Base-by-base conservation (phyloP, 2,113 vertebrate species). In the Sinosuthora webbiana region DNA sequence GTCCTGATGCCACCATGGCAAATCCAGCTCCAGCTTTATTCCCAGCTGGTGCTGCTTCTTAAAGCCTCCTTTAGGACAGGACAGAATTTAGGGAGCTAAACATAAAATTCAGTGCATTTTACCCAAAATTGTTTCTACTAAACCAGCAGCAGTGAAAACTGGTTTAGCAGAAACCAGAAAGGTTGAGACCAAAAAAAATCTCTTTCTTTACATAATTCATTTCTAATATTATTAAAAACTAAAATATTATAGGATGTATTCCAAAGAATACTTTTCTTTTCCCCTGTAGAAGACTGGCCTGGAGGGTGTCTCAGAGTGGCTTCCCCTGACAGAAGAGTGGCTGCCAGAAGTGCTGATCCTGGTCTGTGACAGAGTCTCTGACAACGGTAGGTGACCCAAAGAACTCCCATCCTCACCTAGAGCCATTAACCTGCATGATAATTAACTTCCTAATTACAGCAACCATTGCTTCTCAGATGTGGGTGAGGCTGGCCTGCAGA, bases 311-410 rank as follows among this genome's bases (percentile, higher is more conserved):
- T 98, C 98, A 1, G 90, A 98, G 8, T 99, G 99, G 99, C 98
- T 99, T 57, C 97, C 99, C 7, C 97, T 99, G 90, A 97, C 98
- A 80, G 98, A 99, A 71, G 98, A 99, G 16, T 98, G 99, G 93
- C 93, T 98, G 87, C 99, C 99, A 45, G 99, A 99, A 96, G 99
- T 99, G 92, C 98, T 99, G 97, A 99, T 99, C 91, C 97, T 99
- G 90, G 99, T 99, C 87, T 99, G 99, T 95, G 98, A 99, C 84
- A 98, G 98, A 96, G 98, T 99, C 15, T 98, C 97, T 97, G 99
- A 99, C 87, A 95, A 97, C 0, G 99, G 99, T 99, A 94, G 94
- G 98, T 57, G 28, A 25, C 14, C 21, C 33, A 5, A 4, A 7
- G 12, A 70, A 31, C 13, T 52, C 77, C 25, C 47, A 27, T 15